Evolutionary conservation across 2,888 invertebrate species (phyloP).

Genomic region (Prenolepis imparis): DNA sequence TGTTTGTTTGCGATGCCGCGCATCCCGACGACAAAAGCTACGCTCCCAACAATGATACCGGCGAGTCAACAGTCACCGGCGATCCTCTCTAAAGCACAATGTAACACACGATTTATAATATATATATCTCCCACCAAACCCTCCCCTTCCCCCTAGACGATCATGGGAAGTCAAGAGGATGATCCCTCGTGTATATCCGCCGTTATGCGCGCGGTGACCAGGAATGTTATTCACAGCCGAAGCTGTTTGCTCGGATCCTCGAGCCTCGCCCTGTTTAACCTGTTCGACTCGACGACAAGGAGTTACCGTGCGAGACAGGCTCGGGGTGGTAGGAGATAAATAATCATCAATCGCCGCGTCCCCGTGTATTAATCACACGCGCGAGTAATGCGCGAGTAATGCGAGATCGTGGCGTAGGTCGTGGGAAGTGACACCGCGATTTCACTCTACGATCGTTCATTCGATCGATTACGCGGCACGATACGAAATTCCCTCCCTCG

Average conservation of each 20-base stretch:
- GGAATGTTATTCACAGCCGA: slow-evolving; percentile 55
- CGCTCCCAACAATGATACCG: slow-evolving; percentile 82
- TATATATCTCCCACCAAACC: slow-evolving; percentile 70
- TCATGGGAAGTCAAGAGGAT: slow-evolving; percentile 68
- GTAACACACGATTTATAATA: slow-evolving; percentile 84
- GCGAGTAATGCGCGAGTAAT: slow-evolving; percentile 40
- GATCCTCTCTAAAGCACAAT: slow-evolving; percentile 83
- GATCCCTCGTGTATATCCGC: slow-evolving; percentile 52
- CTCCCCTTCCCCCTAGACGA: slow-evolving; percentile 45
- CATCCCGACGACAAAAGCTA: slow-evolving; percentile 82
- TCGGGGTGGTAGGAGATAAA: background rate
- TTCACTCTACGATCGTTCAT: slow-evolving; percentile 79
- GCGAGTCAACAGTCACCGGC: slow-evolving; percentile 84
- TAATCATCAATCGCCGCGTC: slow-evolving; percentile 27
- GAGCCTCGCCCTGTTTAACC: slow-evolving; percentile 21
- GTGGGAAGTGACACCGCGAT: slow-evolving; percentile 81
- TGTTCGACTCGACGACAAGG: background rate
- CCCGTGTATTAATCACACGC: slow-evolving; percentile 27
- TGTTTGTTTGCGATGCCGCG: slow-evolving; percentile 84
- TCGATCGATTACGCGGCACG: slow-evolving; percentile 66
- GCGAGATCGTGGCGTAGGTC: slow-evolving; percentile 68
- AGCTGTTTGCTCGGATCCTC: background rate
- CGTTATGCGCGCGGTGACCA: slow-evolving; percentile 65
- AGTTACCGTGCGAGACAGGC: background rate
- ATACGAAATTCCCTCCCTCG: slow-evolving; percentile 61